phyloP scores from a whole-genome alignment of 1,140 invertebrate genomes.

The Cotesia chilonis region DNA sequence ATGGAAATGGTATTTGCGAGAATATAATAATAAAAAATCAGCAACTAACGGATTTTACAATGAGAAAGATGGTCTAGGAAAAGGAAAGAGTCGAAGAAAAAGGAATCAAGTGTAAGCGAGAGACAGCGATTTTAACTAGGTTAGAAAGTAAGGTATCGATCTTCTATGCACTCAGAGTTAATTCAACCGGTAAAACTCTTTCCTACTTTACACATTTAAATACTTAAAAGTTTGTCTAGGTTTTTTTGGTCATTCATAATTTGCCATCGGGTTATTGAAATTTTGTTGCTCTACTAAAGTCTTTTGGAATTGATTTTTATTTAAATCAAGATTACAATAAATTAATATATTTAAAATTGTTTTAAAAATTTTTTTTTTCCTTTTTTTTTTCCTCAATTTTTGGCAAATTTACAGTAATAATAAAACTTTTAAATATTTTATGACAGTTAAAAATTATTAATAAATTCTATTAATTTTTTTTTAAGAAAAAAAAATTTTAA shows the following conservation, averaged over 20 bases:
- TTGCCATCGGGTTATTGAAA: neutral
- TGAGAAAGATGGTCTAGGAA: conserved; percentile 15
- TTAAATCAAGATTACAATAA: too few species aligned
- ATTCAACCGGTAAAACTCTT: conserved; percentile 34
- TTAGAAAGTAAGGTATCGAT: conserved; percentile 42
- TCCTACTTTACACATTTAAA: neutral
- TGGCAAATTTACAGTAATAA: too few species aligned
- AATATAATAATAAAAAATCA: conserved; percentile 8
- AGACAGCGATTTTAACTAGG: conserved; percentile 35
- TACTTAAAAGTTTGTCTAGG: neutral
- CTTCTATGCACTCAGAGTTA: conserved; percentile 30
- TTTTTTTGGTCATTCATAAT: neutral
- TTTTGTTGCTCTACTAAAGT: too few species aligned
- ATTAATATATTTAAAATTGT: too few species aligned
- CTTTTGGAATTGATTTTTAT: too few species aligned
- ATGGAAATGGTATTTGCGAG: neutral
- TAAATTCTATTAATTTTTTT: too few species aligned
- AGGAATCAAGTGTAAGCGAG: conserved; percentile 12
- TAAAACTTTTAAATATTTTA: too few species aligned
- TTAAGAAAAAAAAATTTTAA: too few species aligned
- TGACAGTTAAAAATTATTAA: too few species aligned
- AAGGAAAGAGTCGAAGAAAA: conserved; percentile 6
- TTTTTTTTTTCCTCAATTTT: too few species aligned
- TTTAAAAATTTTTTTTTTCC: too few species aligned
- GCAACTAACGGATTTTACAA: conserved; percentile 15